Evolutionary conservation across 2,888 invertebrate species (phyloP).

Genomic region (Microctonus hyperodae): DNA sequence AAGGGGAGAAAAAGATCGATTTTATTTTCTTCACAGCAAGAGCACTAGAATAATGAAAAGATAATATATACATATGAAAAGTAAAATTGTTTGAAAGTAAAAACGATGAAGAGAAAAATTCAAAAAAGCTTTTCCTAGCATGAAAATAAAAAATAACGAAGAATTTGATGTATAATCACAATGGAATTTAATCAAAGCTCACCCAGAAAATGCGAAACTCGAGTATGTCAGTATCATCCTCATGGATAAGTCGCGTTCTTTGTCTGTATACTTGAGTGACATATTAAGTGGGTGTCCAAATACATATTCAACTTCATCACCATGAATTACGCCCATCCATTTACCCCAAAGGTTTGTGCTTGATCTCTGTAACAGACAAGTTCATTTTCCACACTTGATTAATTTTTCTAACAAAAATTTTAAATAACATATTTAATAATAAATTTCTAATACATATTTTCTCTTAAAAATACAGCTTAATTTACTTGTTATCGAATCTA

Average conservation of each 20-base stretch:
- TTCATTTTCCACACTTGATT: not conserved
- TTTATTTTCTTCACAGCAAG: not conserved
- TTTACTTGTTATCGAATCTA: not conserved
- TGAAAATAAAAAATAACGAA: not conserved
- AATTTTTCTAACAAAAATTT: no score
- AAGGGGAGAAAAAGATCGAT: not conserved
- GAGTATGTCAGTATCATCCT: conserved; percentile 94
- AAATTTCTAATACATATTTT: not conserved
- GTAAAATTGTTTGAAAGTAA: not conserved
- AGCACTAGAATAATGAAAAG: not conserved
- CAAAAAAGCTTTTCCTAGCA: not conserved
- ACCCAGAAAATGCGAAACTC: conserved; percentile 94
- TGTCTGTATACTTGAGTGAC: conserved; percentile 83
- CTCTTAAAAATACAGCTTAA: not conserved
- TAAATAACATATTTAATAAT: no score
- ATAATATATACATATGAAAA: no score
- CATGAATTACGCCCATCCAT: conserved; percentile 99
- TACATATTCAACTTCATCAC: conserved; percentile 97
- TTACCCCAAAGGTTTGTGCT: conserved; percentile 95
- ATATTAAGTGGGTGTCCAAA: conserved; percentile 94
- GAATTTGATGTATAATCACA: not conserved
- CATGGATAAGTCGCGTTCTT: conserved; percentile 86
- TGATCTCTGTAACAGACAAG: conserved; percentile 74
- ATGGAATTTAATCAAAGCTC: conserved; percentile 61
- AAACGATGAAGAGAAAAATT: not conserved